Conservation (phyloP, 2,797 vertebrate species). For the Sebastes taczanowskii region DNA sequence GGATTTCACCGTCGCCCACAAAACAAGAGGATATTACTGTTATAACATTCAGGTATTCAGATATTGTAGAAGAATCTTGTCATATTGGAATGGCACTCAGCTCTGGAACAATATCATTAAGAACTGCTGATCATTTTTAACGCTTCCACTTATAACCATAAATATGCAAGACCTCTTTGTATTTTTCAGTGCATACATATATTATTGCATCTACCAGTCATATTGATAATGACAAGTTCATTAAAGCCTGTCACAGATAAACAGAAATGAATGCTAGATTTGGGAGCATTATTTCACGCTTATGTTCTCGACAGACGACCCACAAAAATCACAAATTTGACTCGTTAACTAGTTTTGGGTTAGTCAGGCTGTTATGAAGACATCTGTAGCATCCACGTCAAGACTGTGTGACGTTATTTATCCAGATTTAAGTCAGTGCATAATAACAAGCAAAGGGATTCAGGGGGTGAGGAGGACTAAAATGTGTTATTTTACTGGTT, state of each 20-base stretch:
- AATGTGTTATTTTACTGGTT: neutral
- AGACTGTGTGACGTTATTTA: slow-evolving; percentile 40
- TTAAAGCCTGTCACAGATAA: slow-evolving; percentile 71
- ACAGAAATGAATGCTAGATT: slow-evolving; percentile 66
- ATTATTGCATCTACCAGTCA: slow-evolving; percentile 87
- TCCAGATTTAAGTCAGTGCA: slow-evolving; percentile 86
- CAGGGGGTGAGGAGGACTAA: neutral
- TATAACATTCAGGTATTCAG: slow-evolving; percentile 80
- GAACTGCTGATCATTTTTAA: slow-evolving; percentile 67
- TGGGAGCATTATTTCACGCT: slow-evolving; percentile 62
- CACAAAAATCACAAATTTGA: slow-evolving; percentile 66
- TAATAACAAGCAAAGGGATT: slow-evolving; percentile 79
- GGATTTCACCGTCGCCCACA: slow-evolving; percentile 58
- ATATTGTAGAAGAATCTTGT: slow-evolving; percentile 72
- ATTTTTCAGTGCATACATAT: slow-evolving; percentile 83
- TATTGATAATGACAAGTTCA: slow-evolving; percentile 74
- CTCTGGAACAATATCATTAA: slow-evolving; percentile 61
- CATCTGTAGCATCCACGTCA: slow-evolving; percentile 57
- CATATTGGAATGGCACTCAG: slow-evolving; percentile 74
- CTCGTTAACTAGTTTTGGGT: slow-evolving; percentile 66
- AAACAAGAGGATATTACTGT: slow-evolving; percentile 74
- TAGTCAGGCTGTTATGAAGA: slow-evolving; percentile 67
- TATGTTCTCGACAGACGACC: slow-evolving; percentile 56
- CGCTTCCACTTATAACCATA: slow-evolving; percentile 59
- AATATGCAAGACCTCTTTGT: slow-evolving; percentile 78